Conservation (phyloP, 2,113 vertebrate genomes). For the Stigmatopora nigra region DNA sequence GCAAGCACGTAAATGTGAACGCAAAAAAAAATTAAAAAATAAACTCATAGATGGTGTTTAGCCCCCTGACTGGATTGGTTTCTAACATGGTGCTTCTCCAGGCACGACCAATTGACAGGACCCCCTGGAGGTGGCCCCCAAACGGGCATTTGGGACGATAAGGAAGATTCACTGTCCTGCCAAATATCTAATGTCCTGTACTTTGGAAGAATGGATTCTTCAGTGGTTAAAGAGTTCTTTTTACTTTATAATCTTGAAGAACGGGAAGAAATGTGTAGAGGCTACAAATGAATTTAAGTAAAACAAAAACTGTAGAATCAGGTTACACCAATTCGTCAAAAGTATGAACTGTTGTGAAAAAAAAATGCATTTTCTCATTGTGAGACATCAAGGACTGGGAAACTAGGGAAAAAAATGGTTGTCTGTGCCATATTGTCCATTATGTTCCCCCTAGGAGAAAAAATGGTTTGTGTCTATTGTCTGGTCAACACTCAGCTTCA, state of each 20-base stretch:
- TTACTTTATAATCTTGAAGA: not conserved
- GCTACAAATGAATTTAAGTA: not conserved
- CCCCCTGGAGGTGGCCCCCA: conserved; percentile 1
- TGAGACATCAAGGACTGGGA: too few species aligned
- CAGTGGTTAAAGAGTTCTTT: not conserved
- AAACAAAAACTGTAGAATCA: too few species aligned
- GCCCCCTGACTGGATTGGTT: not conserved
- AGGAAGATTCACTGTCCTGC: not conserved
- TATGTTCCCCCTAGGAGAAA: too few species aligned
- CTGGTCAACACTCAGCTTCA: too few species aligned
- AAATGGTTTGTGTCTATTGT: too few species aligned
- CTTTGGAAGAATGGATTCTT: not conserved
- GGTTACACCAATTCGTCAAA: too few species aligned
- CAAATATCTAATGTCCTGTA: not conserved
- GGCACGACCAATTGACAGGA: conserved; percentile 4
- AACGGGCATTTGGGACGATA: conserved; percentile 1
- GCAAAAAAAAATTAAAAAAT: too few species aligned
- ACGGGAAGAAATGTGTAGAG: not conserved
- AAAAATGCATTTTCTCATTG: too few species aligned
- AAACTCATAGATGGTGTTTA: not conserved
- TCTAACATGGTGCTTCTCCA: not conserved
- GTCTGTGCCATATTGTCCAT: too few species aligned
- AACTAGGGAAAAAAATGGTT: too few species aligned
- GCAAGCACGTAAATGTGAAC: not conserved
- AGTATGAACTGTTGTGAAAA: too few species aligned